phyloP scores from a whole-genome alignment of 2,113 vertebrate genomes.

The Catharus bicknelli region DNA sequence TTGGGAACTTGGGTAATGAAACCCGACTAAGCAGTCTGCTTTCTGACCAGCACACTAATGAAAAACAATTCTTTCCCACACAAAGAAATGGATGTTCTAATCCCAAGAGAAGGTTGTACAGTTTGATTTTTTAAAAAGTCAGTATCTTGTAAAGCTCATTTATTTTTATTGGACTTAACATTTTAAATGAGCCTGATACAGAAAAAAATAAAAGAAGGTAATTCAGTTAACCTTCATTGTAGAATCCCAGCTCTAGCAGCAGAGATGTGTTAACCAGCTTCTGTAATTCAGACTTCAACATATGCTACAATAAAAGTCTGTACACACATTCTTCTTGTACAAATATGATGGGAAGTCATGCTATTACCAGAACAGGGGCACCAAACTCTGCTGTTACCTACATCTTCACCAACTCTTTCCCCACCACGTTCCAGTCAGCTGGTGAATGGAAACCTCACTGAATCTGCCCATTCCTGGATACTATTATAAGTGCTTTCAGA shows the following conservation, averaged over 20 bases:
- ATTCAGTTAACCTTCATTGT: not conserved
- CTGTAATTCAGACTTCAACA: not conserved
- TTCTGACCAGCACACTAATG: slow-evolving; percentile 54
- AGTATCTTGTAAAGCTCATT: slow-evolving; percentile 6
- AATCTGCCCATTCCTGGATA: not conserved
- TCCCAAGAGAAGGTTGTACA: slow-evolving; percentile 19
- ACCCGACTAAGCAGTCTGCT: not conserved
- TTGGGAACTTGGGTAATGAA: slow-evolving; percentile 7
- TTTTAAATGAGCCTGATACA: not conserved
- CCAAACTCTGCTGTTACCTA: not conserved
- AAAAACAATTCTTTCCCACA: slow-evolving; percentile 65
- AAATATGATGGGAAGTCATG: not conserved
- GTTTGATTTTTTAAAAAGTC: not conserved
- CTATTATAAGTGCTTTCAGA: not conserved
- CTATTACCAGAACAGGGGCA: slow-evolving; percentile 1
- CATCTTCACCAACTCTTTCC: not conserved
- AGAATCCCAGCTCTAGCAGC: not conserved
- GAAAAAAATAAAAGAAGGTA: not conserved
- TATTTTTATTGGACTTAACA: slow-evolving; percentile 42
- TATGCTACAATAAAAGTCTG: slow-evolving; percentile 1
- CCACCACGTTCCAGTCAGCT: not conserved
- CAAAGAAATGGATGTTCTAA: slow-evolving; percentile 48
- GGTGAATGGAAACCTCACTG: slow-evolving; percentile 15
- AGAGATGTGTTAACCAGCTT: not conserved
- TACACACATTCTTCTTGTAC: not conserved